These are phyloP conservation scores for Drosophila tripunctata DNA, from an alignment of 2,888 invertebrate species.

Conservation along the genomic window DNA sequence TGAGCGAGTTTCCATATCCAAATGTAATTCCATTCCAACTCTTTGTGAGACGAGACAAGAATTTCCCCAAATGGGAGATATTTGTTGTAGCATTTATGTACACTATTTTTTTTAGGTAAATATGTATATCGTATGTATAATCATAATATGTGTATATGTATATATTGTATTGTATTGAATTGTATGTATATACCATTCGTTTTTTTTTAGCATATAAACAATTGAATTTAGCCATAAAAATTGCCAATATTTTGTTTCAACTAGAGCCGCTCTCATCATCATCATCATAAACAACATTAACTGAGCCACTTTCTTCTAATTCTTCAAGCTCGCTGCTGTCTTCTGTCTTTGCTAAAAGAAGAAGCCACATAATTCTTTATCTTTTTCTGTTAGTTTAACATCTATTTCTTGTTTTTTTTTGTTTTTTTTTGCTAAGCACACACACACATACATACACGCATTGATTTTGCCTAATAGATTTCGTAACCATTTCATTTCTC, in stretches of 20 bases:
- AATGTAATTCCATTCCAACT: too few species aligned
- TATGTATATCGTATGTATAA: conserved; percentile 53
- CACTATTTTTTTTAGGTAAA: conserved; percentile 55
- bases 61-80: conserved; percentile 14
- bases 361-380: conserved; percentile 42
- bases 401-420: conserved; percentile 41
- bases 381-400: conserved; percentile 33
- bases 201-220: conserved; percentile 81
- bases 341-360: conserved; percentile 46
- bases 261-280: conserved; percentile 56
- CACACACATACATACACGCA: conserved; percentile 60
- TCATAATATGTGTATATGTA: conserved; percentile 50
- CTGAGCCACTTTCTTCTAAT: conserved; percentile 60
- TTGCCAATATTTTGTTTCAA: conserved; percentile 53
- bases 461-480: conserved; percentile 65
- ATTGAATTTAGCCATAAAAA: conserved; percentile 78
- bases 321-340: neutral
- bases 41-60: conserved; percentile 34
- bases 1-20: too few species aligned
- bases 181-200: conserved; percentile 78
- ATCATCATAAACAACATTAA: too few species aligned
- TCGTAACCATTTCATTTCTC: conserved; percentile 47
- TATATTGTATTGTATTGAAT: conserved; percentile 57
- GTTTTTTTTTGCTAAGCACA: conserved; percentile 55
- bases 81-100: conserved; percentile 42